These are phyloP conservation scores for Hydrophis major DNA, from an alignment of 2,797 vertebrate genomes.

Conservation along the genomic window DNA sequence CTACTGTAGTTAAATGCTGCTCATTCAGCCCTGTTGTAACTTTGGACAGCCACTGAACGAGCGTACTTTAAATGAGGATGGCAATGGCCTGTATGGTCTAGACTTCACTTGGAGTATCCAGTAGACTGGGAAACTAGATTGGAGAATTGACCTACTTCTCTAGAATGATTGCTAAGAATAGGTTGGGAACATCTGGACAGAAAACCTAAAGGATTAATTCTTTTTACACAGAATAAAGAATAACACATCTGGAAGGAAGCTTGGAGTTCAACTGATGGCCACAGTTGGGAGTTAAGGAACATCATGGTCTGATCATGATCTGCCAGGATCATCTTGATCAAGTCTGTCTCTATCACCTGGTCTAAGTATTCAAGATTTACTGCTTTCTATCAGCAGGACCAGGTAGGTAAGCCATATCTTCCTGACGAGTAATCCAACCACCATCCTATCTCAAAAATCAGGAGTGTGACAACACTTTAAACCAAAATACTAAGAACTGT, in stretches of 20 bases:
- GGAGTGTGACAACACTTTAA: not conserved
- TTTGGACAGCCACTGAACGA: not conserved
- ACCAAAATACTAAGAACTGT: not conserved
- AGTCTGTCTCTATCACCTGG: not conserved
- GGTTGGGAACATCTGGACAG: no score
- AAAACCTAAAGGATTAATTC: not conserved
- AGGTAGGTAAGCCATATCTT: not conserved
- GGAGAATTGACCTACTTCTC: not conserved
- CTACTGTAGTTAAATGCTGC: not conserved
- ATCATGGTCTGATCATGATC: not conserved
- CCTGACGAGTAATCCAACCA: not conserved
- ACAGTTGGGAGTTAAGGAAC: not conserved
- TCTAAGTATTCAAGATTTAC: not conserved
- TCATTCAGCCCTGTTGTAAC: not conserved
- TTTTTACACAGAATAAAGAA: not conserved
- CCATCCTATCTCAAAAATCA: not conserved
- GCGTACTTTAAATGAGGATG: not conserved
- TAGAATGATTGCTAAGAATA: not conserved
- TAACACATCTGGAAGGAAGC: not conserved
- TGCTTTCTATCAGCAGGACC: not conserved
- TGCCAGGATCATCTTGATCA: not conserved
- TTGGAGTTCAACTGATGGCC: not conserved
- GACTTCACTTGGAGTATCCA: not conserved
- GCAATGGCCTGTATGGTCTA: not conserved
- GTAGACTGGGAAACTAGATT: not conserved